phyloP scores from a whole-genome alignment of 2,113 vertebrate genomes.

The Chlamydotis undulata region DNA sequence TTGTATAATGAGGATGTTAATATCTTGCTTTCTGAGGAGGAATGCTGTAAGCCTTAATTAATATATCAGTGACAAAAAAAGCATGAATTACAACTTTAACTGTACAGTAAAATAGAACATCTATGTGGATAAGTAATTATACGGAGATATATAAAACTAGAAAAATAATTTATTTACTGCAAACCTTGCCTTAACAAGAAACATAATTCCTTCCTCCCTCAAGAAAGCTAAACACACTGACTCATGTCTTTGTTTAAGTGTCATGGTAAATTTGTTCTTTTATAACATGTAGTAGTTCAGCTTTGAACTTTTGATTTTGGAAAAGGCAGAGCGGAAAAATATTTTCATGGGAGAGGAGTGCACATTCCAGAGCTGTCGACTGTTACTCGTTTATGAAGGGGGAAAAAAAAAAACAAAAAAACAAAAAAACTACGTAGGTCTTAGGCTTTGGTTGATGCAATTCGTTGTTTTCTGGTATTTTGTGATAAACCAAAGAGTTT shows the following conservation, averaged over 20 bases:
- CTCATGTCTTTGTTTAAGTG: conserved; percentile 76
- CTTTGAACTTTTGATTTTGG: conserved; percentile 79
- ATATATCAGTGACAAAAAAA: background rate
- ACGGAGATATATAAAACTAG: conserved; percentile 58
- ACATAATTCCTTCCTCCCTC: conserved; percentile 62
- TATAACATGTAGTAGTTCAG: conserved; percentile 72
- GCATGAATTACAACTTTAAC: background rate
- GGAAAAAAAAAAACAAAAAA: too few relatives aligned
- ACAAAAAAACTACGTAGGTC: background rate
- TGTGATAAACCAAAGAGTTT: conserved; percentile 38
- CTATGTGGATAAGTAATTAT: conserved; percentile 13
- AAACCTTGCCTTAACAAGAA: conserved; percentile 70
- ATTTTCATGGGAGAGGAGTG: conserved; percentile 70
- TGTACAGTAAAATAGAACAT: background rate
- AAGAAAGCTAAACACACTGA: conserved; percentile 72
- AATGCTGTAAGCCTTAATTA: conserved; percentile 2
- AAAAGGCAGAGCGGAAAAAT: conserved; percentile 74
- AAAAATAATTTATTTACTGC: conserved; percentile 54
- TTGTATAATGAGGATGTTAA: conserved; percentile 28
- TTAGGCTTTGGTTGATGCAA: conserved; percentile 21
- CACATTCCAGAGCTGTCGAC: conserved; percentile 67
- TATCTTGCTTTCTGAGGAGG: conserved; percentile 18
- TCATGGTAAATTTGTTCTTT: conserved; percentile 75
- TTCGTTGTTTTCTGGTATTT: conserved; percentile 52
- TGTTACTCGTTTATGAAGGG: conserved; percentile 45